Conservation (phyloP, 1,140 invertebrate species). For the Tetragnatha versicolor region DNA sequence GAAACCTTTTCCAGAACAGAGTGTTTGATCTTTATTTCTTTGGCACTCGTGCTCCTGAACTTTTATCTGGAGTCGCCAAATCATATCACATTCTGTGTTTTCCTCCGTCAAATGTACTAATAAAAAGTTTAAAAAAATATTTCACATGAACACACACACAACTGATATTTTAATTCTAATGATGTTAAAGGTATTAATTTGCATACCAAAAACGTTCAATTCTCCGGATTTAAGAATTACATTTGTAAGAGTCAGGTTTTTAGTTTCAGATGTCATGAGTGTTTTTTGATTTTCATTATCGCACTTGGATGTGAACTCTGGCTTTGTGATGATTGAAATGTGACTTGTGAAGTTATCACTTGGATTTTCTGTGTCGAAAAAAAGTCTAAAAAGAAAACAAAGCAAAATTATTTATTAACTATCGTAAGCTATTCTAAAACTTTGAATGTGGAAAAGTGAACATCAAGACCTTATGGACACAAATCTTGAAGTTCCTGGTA, state of each 20-base stretch:
- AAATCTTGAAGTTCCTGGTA: no score
- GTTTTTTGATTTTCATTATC: constrained; percentile 13
- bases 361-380: constrained; percentile 1
- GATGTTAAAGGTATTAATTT: not conserved
- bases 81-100: constrained; percentile 16
- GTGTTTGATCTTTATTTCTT: constrained; percentile 31
- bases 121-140: no score
- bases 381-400: constrained; percentile 6
- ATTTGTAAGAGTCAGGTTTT: constrained; percentile 13
- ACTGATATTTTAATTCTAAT: not conserved
- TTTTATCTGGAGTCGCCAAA: constrained; percentile 37
- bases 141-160: not conserved
- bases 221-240: constrained; percentile 15
- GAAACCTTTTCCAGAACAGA: constrained; percentile 45
- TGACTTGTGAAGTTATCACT: not conserved
- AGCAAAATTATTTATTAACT: no score
- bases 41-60: constrained; percentile 40
- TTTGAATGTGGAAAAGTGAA: no score
- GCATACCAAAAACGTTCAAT: constrained; percentile 17
- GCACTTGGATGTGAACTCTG: not conserved
- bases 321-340: not conserved
- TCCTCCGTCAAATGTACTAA: no score
- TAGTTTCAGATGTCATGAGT: not conserved
- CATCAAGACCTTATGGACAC: no score
- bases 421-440: no score